Percentiles rank a stretch among this genome's conserved stretches.
phyloP scores from a whole-genome alignment of 2,797 vertebrate genomes.

The Neopelma chrysocephalum region DNA sequence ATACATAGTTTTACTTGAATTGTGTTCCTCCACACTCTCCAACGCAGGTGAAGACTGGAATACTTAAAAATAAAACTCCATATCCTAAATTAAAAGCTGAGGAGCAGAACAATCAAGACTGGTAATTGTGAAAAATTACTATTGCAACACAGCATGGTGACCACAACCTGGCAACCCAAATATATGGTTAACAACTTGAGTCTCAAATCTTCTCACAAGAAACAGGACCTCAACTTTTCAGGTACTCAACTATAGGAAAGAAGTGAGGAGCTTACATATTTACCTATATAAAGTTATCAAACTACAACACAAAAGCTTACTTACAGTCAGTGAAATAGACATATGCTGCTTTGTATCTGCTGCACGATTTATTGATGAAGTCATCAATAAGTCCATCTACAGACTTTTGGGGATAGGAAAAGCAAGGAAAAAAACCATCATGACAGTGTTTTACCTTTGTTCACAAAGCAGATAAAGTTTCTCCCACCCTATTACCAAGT shows the following conservation, averaged over 20 bases:
- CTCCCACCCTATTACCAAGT: neutral
- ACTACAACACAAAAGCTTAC: constrained; percentile 64
- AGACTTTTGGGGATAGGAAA: constrained; percentile 75
- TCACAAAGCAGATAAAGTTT: neutral
- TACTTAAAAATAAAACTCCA: neutral
- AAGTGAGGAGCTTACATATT: neutral
- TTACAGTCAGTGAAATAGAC: constrained; percentile 98
- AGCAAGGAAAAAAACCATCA: neutral
- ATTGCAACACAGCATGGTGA: neutral
- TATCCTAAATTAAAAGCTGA: neutral
- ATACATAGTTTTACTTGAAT: neutral
- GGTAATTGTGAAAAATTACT: neutral
- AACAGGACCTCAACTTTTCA: neutral
- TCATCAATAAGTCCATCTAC: constrained; percentile 90
- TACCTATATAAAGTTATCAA: neutral
- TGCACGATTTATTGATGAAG: constrained; percentile 84
- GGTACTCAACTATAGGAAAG: neutral
- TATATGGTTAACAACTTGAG: neutral
- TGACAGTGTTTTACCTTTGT: neutral
- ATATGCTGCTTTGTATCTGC: constrained; percentile 92
- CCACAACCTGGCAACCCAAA: neutral
- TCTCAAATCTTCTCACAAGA: neutral
- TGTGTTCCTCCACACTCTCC: neutral
- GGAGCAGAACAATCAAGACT: neutral
- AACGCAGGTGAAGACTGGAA: neutral